These are phyloP conservation scores for Athene noctua DNA, from an alignment of 2,113 vertebrate species.

Conservation along the genomic window DNA sequence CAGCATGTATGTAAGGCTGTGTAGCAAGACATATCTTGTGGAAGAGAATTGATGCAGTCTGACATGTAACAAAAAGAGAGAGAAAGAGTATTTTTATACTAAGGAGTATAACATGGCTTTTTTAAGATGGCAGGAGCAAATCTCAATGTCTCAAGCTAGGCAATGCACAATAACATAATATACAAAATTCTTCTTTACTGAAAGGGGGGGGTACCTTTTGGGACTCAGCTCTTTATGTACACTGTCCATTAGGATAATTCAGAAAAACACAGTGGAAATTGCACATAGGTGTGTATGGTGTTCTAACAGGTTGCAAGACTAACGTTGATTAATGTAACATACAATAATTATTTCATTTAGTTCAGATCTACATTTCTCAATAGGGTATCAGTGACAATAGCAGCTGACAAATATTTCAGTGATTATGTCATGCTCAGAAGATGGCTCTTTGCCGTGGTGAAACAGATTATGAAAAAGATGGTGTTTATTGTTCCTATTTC, in stretches of 20 bases:
- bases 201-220: fast-evolving
- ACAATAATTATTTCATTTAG: neutral
- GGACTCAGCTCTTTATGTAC: neutral
- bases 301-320: neutral
- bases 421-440: neutral
- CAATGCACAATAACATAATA: neutral
- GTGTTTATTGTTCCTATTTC: neutral
- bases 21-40: neutral
- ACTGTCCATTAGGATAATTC: neutral
- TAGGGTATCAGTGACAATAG: neutral
- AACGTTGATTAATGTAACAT: neutral
- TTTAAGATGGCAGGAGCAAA: neutral
- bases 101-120: neutral
- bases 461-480: neutral
- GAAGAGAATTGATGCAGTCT: neutral
- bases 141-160: neutral
- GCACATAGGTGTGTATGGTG: neutral
- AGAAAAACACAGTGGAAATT: neutral
- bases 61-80: neutral
- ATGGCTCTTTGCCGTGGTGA: neutral
- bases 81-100: neutral
- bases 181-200: neutral
- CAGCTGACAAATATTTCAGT: neutral
- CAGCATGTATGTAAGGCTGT: neutral
- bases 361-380: neutral